A percentile compares a stretch with the other conserved stretches of the same genome.
phyloP scores from a whole-genome alignment of 30 jellyfish, hydroid and myxozoan genomes.

The Hydractinia symbiolongicarpus region DNA sequence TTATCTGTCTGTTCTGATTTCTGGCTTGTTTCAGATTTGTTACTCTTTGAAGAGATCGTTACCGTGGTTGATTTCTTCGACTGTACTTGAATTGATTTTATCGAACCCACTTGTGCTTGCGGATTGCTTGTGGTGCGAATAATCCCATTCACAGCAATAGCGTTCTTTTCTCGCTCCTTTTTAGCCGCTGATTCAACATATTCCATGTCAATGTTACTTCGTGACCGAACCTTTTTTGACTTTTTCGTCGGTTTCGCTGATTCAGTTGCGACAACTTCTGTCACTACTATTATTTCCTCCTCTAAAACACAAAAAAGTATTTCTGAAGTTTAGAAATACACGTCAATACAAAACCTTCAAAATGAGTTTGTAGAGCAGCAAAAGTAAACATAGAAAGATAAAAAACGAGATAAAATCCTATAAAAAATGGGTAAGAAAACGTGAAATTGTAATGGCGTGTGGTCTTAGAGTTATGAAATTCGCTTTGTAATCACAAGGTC shows the following conservation, averaged over 20 bases:
- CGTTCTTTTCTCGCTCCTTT: neutral
- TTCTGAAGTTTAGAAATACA: too few relatives aligned
- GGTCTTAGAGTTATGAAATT: too few relatives aligned
- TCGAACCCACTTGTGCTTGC: conserved; percentile 21
- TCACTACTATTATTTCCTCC: too few relatives aligned
- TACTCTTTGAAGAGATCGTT: neutral
- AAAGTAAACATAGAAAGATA: too few relatives aligned
- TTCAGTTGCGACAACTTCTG: too few relatives aligned
- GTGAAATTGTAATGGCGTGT: too few relatives aligned
- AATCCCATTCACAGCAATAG: neutral
- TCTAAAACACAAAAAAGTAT: too few relatives aligned
- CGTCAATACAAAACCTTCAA: too few relatives aligned
- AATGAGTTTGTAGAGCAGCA: too few relatives aligned
- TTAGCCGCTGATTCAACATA: conserved; percentile 18
- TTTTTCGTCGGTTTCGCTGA: neutral
- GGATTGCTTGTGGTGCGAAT: neutral
- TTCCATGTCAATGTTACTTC: conserved; percentile 24
- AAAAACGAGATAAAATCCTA: too few relatives aligned
- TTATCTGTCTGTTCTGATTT: neutral
- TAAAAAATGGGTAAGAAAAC: too few relatives aligned
- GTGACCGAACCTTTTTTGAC: conserved; percentile 30
- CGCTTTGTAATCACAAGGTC: too few relatives aligned
- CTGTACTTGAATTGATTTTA: conserved; percentile 26
- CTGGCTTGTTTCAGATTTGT: neutral
- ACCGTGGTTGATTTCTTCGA: conserved; percentile 24